Evolutionary conservation across 2,888 invertebrate species (phyloP), one percentile per base, ranked within the genome.

Genomic region (Melanophora roralis): DNA sequence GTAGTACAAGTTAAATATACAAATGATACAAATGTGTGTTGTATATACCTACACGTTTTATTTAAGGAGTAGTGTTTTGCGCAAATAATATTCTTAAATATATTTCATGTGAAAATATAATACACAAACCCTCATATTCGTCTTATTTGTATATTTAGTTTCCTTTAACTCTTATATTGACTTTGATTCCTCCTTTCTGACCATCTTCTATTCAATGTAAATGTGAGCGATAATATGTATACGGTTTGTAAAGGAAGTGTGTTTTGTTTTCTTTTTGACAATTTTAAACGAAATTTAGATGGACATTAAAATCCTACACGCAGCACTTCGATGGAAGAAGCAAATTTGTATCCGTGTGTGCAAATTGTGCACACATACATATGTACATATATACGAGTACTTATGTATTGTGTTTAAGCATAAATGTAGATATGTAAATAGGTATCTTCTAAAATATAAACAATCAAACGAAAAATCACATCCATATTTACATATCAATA

Each of bases 281-380:
- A 81, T 75, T 82, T 82, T 78, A 81, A 83, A 82, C 72, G 64
- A 83, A 83, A 75, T 83, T 80, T 78, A 80, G 80, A 82, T 83
- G 81, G 83, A 80, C 82, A 81, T 80, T 81, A 75, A 74, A 77
- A 64, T 47, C 68, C 76, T 81, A 64, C 76, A 76, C 32, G 69
- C 53, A 64, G 57, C 59, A 74, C 57, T 57, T 40, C 16, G 12
- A 68, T 49, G 32, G 6, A 60, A 38, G 43, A 78, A 47, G 62
- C 5, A 76, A 64, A 43, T 69, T 11, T 76, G 40, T 36, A 14
- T 57, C 23, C 27, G 11, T 14, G 40, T 7, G 36, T 21, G 38
- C 38, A 6, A 36, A 21, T n/a, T 12, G 19, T 36, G 64, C 27
- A 34, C 16, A 19, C 5, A 23, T 11, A 51, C 11, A 19, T 43